Evolutionary conservation across 37 sponge, comb jelly and placozoan species (phyloP).

Genomic region (Geodia barretti): DNA sequence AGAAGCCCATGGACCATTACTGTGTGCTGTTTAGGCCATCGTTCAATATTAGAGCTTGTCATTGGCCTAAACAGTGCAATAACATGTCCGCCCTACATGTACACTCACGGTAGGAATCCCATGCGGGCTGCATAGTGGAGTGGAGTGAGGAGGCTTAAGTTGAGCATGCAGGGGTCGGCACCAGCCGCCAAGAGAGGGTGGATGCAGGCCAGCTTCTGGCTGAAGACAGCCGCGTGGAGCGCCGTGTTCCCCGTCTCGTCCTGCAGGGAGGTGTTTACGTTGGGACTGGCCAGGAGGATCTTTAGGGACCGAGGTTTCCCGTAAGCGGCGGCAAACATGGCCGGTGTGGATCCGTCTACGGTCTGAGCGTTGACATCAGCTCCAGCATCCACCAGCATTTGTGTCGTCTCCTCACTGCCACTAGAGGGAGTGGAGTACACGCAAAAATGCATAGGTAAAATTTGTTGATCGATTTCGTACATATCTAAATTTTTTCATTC

Average conservation of each 20-base stretch:
- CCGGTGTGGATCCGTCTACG: constrained; percentile 5
- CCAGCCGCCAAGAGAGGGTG: constrained; percentile 42
- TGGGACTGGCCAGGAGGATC: not conserved
- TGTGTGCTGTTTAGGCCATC: no score
- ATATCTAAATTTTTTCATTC: no score
- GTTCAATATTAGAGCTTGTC: no score
- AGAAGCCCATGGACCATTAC: no score
- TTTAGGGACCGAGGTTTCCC: not conserved
- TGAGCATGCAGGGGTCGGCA: constrained; percentile 44
- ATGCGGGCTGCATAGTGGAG: constrained; percentile 52
- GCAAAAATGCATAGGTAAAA: no score
- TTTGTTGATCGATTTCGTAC: no score
- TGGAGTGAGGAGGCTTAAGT: constrained; percentile 53
- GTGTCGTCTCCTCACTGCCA: not conserved
- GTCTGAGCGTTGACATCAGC: constrained; percentile 24
- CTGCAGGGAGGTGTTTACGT: not conserved
- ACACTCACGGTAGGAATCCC: constrained; percentile 43
- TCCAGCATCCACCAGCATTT: not conserved
- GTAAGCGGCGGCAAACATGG: not conserved
- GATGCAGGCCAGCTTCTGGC: constrained; percentile 3
- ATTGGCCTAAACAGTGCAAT: no score
- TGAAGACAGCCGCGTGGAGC: not conserved
- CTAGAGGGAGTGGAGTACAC: no score
- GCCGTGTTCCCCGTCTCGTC: not conserved
- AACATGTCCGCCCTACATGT: not conserved